Evolutionary conservation across 2,113 vertebrate genomes (phyloP), one percentile per base, ranked within the genome.

Genomic region (Donacobius atricapilla): DNA sequence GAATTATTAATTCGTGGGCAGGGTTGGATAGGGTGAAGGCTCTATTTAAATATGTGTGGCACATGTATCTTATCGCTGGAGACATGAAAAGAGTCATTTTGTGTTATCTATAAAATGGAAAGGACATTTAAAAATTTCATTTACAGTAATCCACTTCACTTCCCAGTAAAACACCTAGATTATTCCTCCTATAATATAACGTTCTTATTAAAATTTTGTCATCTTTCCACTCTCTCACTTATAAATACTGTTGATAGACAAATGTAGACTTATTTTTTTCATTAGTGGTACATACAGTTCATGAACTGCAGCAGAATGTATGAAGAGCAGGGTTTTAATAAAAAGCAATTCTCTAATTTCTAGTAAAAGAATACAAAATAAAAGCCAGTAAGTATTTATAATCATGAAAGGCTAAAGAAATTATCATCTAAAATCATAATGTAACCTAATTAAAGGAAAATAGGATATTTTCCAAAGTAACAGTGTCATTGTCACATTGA

Each of bases 51-150:
- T 97, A 96, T 97, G 95, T 97, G 97, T 97, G 97, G 97, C 98
- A 98, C 98, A 98, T 98, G 98, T 98, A 98, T 98, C 98, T 99
- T 99, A 99, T 99, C 98, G 35, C 98, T 86, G 68, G 96, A 97
- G 97, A 98, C 98, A 98, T 99, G 99, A 99, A 99, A 99, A 98
- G 98, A 99, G 98, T 99, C 98, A 98, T 99, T 99, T 99, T 98
- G 98, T 97, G 98, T 98, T 99, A 99, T 99, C 99, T 98, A 91
- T 98, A 97, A 98, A 98, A 98, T 98, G 98, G 98, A 99, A 99
- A 99, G 98, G 98, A 98, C 98, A 98, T 99, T 99, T 98, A 98
- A 99, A 99, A 99, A 98, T 99, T 99, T 98, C 98, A 99, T 99
- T 99, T 98, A 96, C 96, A 53, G 98, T 99, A 99, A 99, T 99